These are phyloP conservation scores for Agrilus planipennis DNA, from an alignment of 1,140 invertebrate species.

Conservation along the genomic window DNA sequence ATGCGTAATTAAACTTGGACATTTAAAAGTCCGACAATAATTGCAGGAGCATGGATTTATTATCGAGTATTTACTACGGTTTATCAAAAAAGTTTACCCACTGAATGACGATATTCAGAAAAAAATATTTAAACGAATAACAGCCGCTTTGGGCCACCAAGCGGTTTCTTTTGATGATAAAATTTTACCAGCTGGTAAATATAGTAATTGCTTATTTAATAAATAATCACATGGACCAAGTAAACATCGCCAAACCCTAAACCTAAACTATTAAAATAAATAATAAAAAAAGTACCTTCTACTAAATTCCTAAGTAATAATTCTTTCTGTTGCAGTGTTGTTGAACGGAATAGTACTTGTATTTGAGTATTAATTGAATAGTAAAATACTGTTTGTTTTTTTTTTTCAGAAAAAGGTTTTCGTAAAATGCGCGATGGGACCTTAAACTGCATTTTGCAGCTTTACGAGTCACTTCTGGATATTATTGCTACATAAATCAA, in stretches of 20 bases:
- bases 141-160: conserved; percentile 54
- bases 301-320: neutral
- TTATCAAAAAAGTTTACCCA: conserved; percentile 52
- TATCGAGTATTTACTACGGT: conserved; percentile 61
- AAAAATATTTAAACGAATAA: conserved; percentile 46
- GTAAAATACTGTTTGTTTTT: conserved; percentile 5
- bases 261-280: neutral
- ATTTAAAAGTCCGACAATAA: conserved; percentile 8
- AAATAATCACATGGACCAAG: conserved; percentile 4
- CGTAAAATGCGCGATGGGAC: conserved; percentile 28
- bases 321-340: conserved; percentile 1
- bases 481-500: too few species aligned
- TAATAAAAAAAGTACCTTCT: neutral
- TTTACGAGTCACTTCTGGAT: conserved; percentile 18
- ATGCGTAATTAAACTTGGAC: conserved; percentile 1
- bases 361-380: conserved; percentile 7
- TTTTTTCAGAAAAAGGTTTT: conserved; percentile 25
- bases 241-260: neutral
- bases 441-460: conserved; percentile 20
- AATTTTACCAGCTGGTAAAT: conserved; percentile 37
- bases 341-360: conserved; percentile 5
- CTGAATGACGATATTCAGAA: conserved; percentile 39
- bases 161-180: conserved; percentile 41
- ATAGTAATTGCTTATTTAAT: conserved; percentile 6
- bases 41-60: conserved; percentile 50